A percentile compares a stretch with the other conserved stretches of the same genome.
Evolutionary conservation across 2,797 vertebrate species (phyloP).

Genomic region (Yasuhikotakia modesta): DNA sequence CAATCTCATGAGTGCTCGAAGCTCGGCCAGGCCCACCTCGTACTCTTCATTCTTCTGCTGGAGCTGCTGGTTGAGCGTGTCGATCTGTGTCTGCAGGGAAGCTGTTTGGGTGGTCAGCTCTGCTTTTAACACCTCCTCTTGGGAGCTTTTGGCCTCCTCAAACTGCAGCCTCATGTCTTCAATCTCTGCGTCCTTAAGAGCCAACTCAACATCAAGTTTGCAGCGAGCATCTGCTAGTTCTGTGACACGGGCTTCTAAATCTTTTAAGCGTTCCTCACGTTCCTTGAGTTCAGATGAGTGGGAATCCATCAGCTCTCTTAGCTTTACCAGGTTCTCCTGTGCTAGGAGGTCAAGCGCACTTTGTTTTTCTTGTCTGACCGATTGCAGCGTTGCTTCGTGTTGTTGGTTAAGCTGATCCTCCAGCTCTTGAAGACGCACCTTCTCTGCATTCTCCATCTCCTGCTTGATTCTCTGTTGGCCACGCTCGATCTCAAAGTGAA

Average conservation of each 20-base stretch:
- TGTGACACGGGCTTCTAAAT: conserved; percentile 78
- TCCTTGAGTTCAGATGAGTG: conserved; percentile 74
- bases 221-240: conserved; percentile 88
- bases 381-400: conserved; percentile 81
- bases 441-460: conserved; percentile 83
- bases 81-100: conserved; percentile 80
- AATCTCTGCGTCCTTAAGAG: conserved; percentile 91
- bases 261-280: conserved; percentile 81
- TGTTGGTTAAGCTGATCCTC: conserved; percentile 80
- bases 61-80: conserved; percentile 79
- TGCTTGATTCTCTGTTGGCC: conserved; percentile 80
- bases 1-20: conserved; percentile 87
- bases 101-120: conserved; percentile 81
- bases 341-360: conserved; percentile 77
- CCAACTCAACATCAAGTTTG: conserved; percentile 91
- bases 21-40: conserved; percentile 85
- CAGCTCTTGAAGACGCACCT: conserved; percentile 84
- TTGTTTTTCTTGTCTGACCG: conserved; percentile 73
- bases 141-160: conserved; percentile 85
- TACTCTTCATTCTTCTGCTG: conserved; percentile 85
- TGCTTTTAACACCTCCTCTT: conserved; percentile 80
- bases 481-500: conserved; percentile 84
- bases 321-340: conserved; percentile 76
- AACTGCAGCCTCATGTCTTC: conserved; percentile 85
- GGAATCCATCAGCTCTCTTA: conserved; percentile 78